Base-by-base conservation (phyloP, 2,888 invertebrate species). In the Apantesis nais region DNA sequence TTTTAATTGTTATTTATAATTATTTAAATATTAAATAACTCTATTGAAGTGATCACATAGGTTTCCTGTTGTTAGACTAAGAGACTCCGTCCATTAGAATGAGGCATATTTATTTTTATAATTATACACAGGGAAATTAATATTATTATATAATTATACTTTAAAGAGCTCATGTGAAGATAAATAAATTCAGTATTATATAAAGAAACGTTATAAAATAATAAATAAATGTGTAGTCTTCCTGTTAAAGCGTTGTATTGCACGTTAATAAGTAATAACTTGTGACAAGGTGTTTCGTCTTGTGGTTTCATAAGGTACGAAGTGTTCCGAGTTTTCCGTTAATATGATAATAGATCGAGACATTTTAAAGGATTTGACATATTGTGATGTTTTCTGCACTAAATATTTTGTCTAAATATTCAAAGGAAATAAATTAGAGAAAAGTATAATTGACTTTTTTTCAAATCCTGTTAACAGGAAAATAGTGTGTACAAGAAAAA, bases 191-290 rank as follows among this genome's bases (percentile, higher is more conserved):
- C 31, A 31, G n/a, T 11, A 29, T 41, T 11, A 55, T 5, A 25
- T 66, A 66, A n/a, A n/a, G n/a, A n/a, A n/a, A n/a, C n/a, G n/a
- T n/a, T n/a, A n/a, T n/a, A n/a, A n/a, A n/a, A n/a, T n/a, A n/a
- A n/a, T n/a, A n/a, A 41, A 29, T 66, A 39, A 66, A 66, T 66
- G 79, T 86, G 87, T 90, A 89, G 90, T 90, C 90, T 91, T 91
- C 90, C 89, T 80, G 79, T 83, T 84, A 73, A 83, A 81, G 80
- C 83, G 78, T 85, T 84, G 78, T 78, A 79, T 78, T 82, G 88
- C 89, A 89, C 88, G 78, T 58, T 80, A 62, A 48, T 62, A 72
- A 77, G 44, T 79, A 52, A 58, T 62, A 73, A 77, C 63, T 79
- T 67, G 81, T 78, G 72, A 72, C 55, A 68, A 60, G 25, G 44